Base-by-base conservation (phyloP, 2,113 vertebrate genomes). In the Pomatostomus ruficeps region DNA sequence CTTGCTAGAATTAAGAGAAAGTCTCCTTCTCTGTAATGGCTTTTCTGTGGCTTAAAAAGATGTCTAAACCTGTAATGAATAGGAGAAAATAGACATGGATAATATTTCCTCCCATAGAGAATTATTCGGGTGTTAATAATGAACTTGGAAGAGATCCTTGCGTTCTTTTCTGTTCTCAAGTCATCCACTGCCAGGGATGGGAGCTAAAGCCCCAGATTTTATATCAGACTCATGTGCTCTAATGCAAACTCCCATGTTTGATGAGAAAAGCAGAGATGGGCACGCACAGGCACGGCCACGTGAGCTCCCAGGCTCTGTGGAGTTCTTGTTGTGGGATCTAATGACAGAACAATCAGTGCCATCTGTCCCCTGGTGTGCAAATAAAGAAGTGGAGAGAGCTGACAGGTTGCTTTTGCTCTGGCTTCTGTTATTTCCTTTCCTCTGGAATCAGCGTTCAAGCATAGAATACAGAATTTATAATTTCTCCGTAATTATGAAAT, bases 311-410 rank as follows among this genome's bases (percentile, higher is more conserved):
- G 62, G 86, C 80, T 93, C 5, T 62, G 33, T 49, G 3, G n/a
- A 84, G 63, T 80, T 58, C 67, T 86, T 75, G 88, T 92, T 85
- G 82, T 62, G 58, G 67, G 63, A 89, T 86, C 89, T 95, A 79
- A 94, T 96, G 95, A 80, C 65, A 82, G 83, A 65, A 89, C 65
- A 88, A 88, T 76, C 65, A 85, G 59, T 91, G 68, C 87, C 89
- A 93, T 89, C 89, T 95, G 65, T 66, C 95, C 94, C 9, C 23
- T 74, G 81, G 79, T 89, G 45, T 91, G 55, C 95, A 96, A 88
- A 94, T 75, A 95, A 80, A 85, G 65, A 76, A 80, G n/a, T 35
- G 78, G 80, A 73, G 51, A 72, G 75, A 93, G 49, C 58, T 89
- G 79, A 72, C 67, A 77, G 59, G 6, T 65, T 74, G 16, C 12